Base-by-base conservation (phyloP, 2,113 vertebrate genomes). In the Aegotheles bennettii region DNA sequence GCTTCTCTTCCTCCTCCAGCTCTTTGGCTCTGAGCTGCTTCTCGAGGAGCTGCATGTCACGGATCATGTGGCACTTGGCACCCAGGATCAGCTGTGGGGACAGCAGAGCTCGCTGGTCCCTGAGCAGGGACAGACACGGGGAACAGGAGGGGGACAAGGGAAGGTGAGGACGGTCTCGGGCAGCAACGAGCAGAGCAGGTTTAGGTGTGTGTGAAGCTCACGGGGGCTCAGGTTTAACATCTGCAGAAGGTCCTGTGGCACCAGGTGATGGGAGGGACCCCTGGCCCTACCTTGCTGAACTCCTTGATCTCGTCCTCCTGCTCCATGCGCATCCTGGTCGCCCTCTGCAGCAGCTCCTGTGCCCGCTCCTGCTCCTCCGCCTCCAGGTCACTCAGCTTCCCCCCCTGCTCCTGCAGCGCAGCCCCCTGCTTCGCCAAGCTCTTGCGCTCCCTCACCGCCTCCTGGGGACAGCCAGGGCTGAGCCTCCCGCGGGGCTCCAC, bases 251-350 rank as follows among this genome's bases (percentile, higher is more conserved):
- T 19, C 14, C 35, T 8, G 35, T 1, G 7, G 47, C 20, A 24
- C 13, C 0, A 2, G 35, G 21, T 7, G 57, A 11, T 1, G 6
- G 3, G 2, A 2, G 10, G 35, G 20, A n/a, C 25, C 28, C 9
- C 16, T 0, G 3, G 7, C 15, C 87, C 36, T 67, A 99, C 99
- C 98, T 98, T 95, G 29, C 96, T 99, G 73, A 99, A 97, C 36
- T 96, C 77, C 96, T 98, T 99, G 78, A 99, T 97, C 88, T 99
- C 99, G 0, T 99, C 98, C 50, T 99, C 99, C 93, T 99, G 98
- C 94, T 99, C 99, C 97, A 98, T 92, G 63, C 97, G 98, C 57
- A 99, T 92, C 26, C 93, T 77, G 56, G 64, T 95, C 3, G 98
- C 98, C 38, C 95, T 97, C 93, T 98, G 97, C 80, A 98, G 85